Evolutionary conservation across 2,797 vertebrate genomes (phyloP), one percentile per base, ranked within the genome.

Genomic region (Myoxocephalus aenaeus): DNA sequence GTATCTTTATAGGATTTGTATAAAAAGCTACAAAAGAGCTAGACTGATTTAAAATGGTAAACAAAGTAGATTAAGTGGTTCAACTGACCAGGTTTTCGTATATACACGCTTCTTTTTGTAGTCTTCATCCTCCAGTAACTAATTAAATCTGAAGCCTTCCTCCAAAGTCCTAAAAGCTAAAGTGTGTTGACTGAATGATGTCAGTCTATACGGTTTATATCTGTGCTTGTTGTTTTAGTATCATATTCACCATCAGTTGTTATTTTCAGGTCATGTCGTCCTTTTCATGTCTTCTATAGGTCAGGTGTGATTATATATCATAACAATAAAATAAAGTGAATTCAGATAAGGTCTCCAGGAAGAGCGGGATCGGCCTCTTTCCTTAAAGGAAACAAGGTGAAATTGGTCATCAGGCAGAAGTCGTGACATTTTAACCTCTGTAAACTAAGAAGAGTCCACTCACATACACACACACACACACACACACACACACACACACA

Each of bases 341-440:
- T 70, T 78, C 53, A 65, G 62, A 70, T 80, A 91, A 85, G 71
- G 58, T 42, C 57, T 77, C 27, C 83, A 77, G 92, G 88, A 91
- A 82, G 76, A 73, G 61, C 0, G 7, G 59, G 79, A 75, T 85
- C 61, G 14, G 5, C 40, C 61, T 84, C 70, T 87, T 79, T 83
- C 73, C 74, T 85, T 64, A 6, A 79, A 91, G 87, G 86, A 92
- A 90, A 83, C 63, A 29, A 42, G 73, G 65, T 77, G 67, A 75
- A 89, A 84, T 81, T 78, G 80, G 75, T 84, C 82, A 77, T 51
- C 1, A 64, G 65, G 77, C 77, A 80, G 84, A 90, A 77, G 84
- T 80, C 5, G 2, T 67, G 83, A 89, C 86, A 73, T 70, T 75
- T 17, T 87, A 87, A 93, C 91, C 91, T 85, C 62, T 85, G 73